These are phyloP conservation scores for Trematomus bernacchii DNA, from an alignment of 2,797 vertebrate genomes.

Conservation along the genomic window DNA sequence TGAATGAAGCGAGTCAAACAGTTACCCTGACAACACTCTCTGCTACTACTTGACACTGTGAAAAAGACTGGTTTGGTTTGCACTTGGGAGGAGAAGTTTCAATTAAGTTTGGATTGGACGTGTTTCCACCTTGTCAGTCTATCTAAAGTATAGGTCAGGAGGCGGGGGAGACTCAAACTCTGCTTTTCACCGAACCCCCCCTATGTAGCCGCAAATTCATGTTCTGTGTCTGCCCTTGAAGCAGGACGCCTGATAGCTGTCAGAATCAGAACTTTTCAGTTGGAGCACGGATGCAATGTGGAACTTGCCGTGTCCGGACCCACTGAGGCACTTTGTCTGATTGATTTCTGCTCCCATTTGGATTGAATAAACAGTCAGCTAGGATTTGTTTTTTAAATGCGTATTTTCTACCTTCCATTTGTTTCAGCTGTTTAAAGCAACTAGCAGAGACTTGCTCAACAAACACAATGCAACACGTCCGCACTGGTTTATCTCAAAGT, in stretches of 20 bases:
- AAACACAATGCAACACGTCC: neutral
- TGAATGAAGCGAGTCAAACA: neutral
- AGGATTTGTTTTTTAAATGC: neutral
- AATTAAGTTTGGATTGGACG: slow-evolving; percentile 23
- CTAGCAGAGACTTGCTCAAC: neutral
- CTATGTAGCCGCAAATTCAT: neutral
- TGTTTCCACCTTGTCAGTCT: slow-evolving; percentile 3
- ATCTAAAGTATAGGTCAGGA: slow-evolving; percentile 23
- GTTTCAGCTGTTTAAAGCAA: neutral
- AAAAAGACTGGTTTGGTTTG: slow-evolving; percentile 6
- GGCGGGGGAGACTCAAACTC: slow-evolving; percentile 7
- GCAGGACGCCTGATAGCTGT: slow-evolving; percentile 31
- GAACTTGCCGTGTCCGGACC: neutral
- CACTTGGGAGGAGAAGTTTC: slow-evolving; percentile 10
- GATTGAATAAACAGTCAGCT: slow-evolving; percentile 10
- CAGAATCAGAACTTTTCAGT: neutral
- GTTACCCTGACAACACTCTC: slow-evolving; percentile 55
- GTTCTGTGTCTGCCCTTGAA: slow-evolving; percentile 28
- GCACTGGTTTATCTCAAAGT: neutral
- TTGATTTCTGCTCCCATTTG: slow-evolving; percentile 32
- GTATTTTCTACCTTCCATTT: neutral
- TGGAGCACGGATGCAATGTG: neutral
- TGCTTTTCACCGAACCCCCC: neutral
- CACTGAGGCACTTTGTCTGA: slow-evolving; percentile 24
- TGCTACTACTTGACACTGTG: neutral